Percentiles rank a stretch among this genome's conserved stretches.
Conservation (phyloP, 2,113 vertebrate species). For the Podiceps cristatus region DNA sequence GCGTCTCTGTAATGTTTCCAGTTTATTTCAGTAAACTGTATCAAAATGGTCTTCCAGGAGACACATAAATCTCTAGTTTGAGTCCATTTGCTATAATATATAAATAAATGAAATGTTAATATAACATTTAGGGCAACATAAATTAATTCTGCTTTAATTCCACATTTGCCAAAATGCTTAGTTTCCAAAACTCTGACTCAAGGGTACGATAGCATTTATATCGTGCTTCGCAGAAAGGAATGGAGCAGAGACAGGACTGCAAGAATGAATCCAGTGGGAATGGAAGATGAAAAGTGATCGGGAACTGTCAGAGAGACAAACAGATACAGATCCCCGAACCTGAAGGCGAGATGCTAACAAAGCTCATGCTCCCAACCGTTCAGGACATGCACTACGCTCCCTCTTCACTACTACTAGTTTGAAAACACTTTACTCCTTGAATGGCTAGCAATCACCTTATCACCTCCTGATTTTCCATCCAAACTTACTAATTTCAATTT, state of each 20-base stretch:
- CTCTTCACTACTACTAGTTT: not conserved
- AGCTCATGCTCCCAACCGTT: not conserved
- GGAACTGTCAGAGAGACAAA: not conserved
- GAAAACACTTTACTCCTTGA: not conserved
- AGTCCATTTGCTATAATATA: constrained; percentile 14
- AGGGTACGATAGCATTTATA: rapidly evolving
- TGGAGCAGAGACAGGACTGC: not conserved
- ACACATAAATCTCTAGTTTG: not conserved
- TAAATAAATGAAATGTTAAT: not conserved
- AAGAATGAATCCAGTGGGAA: not conserved
- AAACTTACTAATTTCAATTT: not conserved
- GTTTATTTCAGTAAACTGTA: constrained; percentile 11
- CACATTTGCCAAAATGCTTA: not conserved
- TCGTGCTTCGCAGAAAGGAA: not conserved
- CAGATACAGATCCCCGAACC: not conserved
- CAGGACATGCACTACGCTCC: not conserved
- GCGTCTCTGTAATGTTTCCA: not conserved
- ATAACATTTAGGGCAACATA: not conserved
- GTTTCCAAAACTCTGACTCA: not conserved
- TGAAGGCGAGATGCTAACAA: not conserved
- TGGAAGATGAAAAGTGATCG: not conserved
- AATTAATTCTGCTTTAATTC: constrained; percentile 4
- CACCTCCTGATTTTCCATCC: not conserved
- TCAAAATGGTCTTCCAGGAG: not conserved
- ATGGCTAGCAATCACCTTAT: not conserved